phyloP scores from a whole-genome alignment of 2,113 vertebrate genomes.

The Vulpes lagopus region DNA sequence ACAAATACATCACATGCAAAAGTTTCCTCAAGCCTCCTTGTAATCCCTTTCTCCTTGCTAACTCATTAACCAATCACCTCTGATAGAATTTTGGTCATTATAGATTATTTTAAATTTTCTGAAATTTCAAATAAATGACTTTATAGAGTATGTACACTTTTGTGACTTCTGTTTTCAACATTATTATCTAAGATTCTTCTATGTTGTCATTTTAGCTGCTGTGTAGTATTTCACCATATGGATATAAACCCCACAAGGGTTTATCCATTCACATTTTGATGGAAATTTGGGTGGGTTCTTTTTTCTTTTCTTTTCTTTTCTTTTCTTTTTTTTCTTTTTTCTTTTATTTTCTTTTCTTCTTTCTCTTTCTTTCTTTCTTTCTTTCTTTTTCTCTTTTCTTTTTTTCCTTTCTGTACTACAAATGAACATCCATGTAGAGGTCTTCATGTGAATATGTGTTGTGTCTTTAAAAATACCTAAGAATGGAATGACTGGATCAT shows the following conservation, averaged over 20 bases:
- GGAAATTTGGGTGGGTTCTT: background rate
- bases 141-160: background rate
- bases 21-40: background rate
- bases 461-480: background rate
- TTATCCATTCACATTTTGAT: background rate
- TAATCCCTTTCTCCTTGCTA: background rate
- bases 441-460: background rate
- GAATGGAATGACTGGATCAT: background rate
- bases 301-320: background rate
- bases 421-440: background rate
- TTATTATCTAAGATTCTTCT: background rate
- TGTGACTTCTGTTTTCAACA: background rate
- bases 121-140: constrained; percentile 2
- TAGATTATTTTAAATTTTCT: background rate
- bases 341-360: background rate
- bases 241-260: background rate
- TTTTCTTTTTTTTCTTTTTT: background rate
- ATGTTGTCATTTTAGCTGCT: background rate
- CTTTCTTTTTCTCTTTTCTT: background rate
- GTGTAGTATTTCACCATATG: background rate
- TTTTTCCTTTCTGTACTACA: background rate
- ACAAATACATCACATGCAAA: background rate
- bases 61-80: background rate
- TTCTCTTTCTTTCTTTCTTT: no score
- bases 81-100: background rate